These are phyloP conservation scores for Centrocercus urophasianus DNA, from an alignment of 2,113 vertebrate genomes.

Conservation along the genomic window DNA sequence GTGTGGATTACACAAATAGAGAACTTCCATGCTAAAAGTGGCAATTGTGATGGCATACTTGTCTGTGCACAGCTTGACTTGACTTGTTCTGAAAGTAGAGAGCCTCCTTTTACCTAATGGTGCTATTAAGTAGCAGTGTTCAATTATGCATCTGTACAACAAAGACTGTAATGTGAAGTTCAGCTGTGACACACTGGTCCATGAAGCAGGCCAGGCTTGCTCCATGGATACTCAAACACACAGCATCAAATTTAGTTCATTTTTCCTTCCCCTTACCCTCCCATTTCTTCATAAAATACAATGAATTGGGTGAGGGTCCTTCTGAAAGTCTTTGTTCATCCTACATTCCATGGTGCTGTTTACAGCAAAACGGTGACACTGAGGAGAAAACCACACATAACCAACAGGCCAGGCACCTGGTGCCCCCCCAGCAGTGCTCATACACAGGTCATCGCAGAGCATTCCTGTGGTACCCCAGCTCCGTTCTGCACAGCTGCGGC, in stretches of 20 bases:
- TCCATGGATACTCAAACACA: background rate
- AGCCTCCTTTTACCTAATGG: background rate
- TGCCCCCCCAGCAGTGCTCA: background rate
- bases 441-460: rapidly evolving
- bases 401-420: background rate
- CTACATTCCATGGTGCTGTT: background rate
- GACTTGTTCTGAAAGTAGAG: background rate
- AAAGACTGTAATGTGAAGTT: background rate
- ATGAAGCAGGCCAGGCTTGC: background rate
- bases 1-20: background rate
- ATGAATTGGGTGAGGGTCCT: no score
- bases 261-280: background rate
- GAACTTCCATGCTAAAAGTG: background rate
- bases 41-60: rapidly evolving
- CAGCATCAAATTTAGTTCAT: background rate
- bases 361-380: background rate
- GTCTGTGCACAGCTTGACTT: background rate
- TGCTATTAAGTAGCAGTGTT: background rate
- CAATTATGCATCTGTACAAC: background rate
- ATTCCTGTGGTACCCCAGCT: rapidly evolving
- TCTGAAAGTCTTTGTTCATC: background rate
- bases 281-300: background rate
- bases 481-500: rapidly evolving
- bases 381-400: background rate
- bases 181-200: background rate